Conservation (phyloP, 2,888 invertebrate genomes). For the Epinotia demarniana region DNA sequence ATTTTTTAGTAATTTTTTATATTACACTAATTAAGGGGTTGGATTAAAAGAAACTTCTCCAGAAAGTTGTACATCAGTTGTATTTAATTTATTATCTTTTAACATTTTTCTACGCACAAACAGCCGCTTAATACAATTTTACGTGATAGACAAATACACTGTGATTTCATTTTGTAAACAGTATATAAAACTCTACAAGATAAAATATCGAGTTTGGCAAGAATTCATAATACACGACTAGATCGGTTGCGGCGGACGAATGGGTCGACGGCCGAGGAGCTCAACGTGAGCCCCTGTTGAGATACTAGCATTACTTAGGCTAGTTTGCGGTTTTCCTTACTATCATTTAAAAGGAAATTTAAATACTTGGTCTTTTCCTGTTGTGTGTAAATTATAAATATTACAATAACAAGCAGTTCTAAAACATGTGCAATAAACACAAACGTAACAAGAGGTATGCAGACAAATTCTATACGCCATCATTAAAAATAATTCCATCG, state of each 20-base stretch:
- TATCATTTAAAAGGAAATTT: slow-evolving; percentile 17
- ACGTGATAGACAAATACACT: slow-evolving; percentile 81
- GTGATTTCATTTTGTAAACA: slow-evolving; percentile 83
- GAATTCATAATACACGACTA: slow-evolving; percentile 67
- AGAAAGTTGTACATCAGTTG: slow-evolving; percentile 82
- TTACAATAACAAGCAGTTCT: slow-evolving; percentile 27
- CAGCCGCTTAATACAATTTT: slow-evolving; percentile 79
- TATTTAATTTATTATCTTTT: slow-evolving; percentile 80
- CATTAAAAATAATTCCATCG: slow-evolving; percentile 16
- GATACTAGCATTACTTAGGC: slow-evolving; percentile 6
- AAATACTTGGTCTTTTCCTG: slow-evolving; percentile 24
- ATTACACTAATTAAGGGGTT: slow-evolving; percentile 1
- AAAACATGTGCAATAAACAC: slow-evolving; percentile 18
- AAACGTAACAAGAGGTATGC: slow-evolving; percentile 11
- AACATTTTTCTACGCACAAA: slow-evolving; percentile 80
- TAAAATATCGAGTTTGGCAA: slow-evolving; percentile 85
- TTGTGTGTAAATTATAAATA: slow-evolving; percentile 27
- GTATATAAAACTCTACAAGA: slow-evolving; percentile 84
- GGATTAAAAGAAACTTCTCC: slow-evolving; percentile 61
- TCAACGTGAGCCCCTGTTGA: neutral
- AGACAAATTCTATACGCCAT: slow-evolving; percentile 15
- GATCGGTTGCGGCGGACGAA: slow-evolving; percentile 31
- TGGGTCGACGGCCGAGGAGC: slow-evolving; percentile 12
- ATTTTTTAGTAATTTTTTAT: neutral
- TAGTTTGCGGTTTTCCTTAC: neutral